phyloP scores from a whole-genome alignment of 2,888 invertebrate genomes.

The Strigamia maritima region DNA sequence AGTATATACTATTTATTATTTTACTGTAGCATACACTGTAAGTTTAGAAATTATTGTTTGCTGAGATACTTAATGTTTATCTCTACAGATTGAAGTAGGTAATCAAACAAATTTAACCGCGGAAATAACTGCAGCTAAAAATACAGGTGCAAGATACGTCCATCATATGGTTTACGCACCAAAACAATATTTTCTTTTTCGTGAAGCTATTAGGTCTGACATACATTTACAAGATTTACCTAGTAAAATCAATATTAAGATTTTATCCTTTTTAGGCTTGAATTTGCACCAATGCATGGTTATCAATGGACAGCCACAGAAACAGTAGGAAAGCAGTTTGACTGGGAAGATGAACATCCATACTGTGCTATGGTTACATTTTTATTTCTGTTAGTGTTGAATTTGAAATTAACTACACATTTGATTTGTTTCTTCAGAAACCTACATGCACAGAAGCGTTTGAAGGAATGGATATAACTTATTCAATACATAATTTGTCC shows the following conservation, averaged over 20 bases:
- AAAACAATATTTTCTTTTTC: not conserved
- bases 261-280: not conserved
- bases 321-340: not conserved
- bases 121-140: not conserved
- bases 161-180: not conserved
- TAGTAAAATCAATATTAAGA: not conserved
- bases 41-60: not conserved
- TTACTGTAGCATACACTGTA: not conserved
- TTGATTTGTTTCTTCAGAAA: not conserved
- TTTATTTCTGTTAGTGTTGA: not conserved
- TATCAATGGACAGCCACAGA: not conserved
- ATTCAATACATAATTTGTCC: not conserved
- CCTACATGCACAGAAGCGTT: not conserved
- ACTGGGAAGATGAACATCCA: not conserved
- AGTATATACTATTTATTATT: not conserved
- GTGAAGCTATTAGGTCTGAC: not conserved
- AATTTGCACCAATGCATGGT: constrained; percentile 12
- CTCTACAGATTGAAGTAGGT: not conserved
- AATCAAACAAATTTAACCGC: not conserved
- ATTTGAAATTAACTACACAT: not conserved
- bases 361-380: not conserved
- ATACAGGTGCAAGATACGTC: not conserved
- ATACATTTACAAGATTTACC: not conserved
- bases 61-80: not conserved
- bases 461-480: not conserved